Evolutionary conservation across 2,888 invertebrate genomes (phyloP).

Genomic region (Abrostola tripartita): DNA sequence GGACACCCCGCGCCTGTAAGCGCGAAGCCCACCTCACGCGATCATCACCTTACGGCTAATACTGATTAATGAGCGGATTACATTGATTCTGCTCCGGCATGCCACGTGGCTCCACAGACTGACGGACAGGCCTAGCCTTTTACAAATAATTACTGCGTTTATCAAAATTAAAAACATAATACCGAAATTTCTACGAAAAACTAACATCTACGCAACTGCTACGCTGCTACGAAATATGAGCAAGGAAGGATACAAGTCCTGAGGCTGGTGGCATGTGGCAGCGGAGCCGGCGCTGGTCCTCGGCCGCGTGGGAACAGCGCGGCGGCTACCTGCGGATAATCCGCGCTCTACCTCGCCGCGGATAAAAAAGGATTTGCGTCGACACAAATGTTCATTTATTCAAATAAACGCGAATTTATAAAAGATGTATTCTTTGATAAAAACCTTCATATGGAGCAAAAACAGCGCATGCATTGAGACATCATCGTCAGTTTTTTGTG

Average conservation of each 20-base stretch:
- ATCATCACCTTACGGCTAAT: slow-evolving; percentile 56
- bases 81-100: slow-evolving; percentile 1
- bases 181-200: not conserved
- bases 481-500: slow-evolving; percentile 65
- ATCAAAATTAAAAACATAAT: too few relatives aligned
- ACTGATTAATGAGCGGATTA: slow-evolving; percentile 50
- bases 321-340: slow-evolving; percentile 55
- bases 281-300: too few relatives aligned
- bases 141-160: too few relatives aligned
- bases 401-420: slow-evolving; percentile 62
- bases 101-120: not conserved
- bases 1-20: slow-evolving; percentile 13
- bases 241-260: not conserved
- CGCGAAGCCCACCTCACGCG: slow-evolving; percentile 45
- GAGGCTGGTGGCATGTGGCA: too few relatives aligned
- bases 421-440: slow-evolving; percentile 50
- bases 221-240: slow-evolving; percentile 1
- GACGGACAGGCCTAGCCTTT: too few relatives aligned
- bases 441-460: slow-evolving; percentile 42
- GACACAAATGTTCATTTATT: slow-evolving; percentile 59
- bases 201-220: not conserved
- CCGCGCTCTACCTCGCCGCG: slow-evolving; percentile 53
- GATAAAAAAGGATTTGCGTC: slow-evolving; percentile 66
- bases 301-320: slow-evolving; percentile 45
- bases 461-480: slow-evolving; percentile 69